Base-by-base conservation (phyloP, 2,888 invertebrate genomes). In the Tethea ocularis region DNA sequence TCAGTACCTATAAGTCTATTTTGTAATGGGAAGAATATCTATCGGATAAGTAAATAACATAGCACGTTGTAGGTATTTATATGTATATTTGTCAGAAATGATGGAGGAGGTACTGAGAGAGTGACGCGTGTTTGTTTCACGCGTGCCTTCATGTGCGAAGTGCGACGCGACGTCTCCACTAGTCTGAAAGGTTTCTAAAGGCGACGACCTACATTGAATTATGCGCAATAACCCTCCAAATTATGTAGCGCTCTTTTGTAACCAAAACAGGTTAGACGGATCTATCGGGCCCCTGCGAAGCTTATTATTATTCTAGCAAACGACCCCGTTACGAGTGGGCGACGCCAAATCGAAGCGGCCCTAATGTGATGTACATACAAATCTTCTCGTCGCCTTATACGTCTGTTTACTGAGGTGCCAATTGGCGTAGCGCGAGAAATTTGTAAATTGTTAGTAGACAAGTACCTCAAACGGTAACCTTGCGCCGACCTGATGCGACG, bases 321-420 rank as follows among this genome's bases (percentile, higher is more conserved):
- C 53, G 53, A 29, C 29, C 53, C 53, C 53, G 53, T 53, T 29
- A 29, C 53, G 17, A 53, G 53, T 46, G 46, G 46, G 46, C 53
- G 53, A 53, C 17, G 53, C 53, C 53, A 17, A 53, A 53, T 53
- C 53, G 33, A 53, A 53, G 46, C 29, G 53, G 53, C 26, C 53
- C 53, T 53, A 53, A 53, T 53, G 53, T 29, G 53, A 53, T 53
- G 53, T 53, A 53, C 53, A 29, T 29, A 53, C 53, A 53, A 26
- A 53, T 53, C 53, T 53, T 17, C 53, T 24, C 52, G 52, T 5
- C 53, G 29, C 53, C 53, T 17, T 33, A 11, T 11, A 29, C 53
- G 17, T 29, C 46, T 20, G 53, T 33, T 26, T 26, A 11, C 29
- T 20, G 53, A 53, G 24, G 53, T 53, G 53, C 53, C 11, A 29